Conservation (phyloP, 2,888 invertebrate species). For the Halictus ligatus region DNA sequence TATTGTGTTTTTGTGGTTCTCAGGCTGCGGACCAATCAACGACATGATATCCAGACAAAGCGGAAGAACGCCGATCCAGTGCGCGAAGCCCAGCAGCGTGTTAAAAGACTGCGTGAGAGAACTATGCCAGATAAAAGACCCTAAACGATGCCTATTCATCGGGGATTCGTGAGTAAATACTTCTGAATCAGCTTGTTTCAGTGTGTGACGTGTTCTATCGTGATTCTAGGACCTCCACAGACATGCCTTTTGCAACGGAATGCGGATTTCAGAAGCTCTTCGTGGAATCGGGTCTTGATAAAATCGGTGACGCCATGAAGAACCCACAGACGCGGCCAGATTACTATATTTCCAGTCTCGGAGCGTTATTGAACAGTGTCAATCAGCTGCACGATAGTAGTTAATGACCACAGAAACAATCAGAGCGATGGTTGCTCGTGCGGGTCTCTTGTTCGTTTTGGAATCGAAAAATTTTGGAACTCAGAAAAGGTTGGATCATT, state of each 20-base stretch:
- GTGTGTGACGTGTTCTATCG: background rate
- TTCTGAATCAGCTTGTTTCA: background rate
- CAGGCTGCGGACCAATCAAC: slow-evolving; percentile 85
- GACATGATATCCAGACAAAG: slow-evolving; percentile 83
- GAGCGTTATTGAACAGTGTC: slow-evolving; percentile 31
- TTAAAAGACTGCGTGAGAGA: slow-evolving; percentile 80
- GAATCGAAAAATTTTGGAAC: too few relatives aligned
- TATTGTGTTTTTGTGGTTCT: slow-evolving; percentile 3
- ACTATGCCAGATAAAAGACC: slow-evolving; percentile 72
- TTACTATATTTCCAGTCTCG: slow-evolving; percentile 68
- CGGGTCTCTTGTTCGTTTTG: too few relatives aligned
- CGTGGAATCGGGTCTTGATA: slow-evolving; percentile 73
- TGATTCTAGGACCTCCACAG: slow-evolving; percentile 71
- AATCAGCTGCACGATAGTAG: background rate
- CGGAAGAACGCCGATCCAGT: slow-evolving; percentile 83
- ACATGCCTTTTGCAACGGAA: slow-evolving; percentile 77
- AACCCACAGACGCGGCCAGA: slow-evolving; percentile 63
- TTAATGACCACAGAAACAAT: background rate
- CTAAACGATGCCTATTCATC: slow-evolving; percentile 77
- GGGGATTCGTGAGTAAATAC: slow-evolving; percentile 79
- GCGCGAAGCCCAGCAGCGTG: slow-evolving; percentile 86
- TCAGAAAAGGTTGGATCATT: too few relatives aligned
- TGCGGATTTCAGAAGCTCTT: slow-evolving; percentile 77
- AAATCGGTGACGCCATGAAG: slow-evolving; percentile 53
- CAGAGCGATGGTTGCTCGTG: background rate